Base-by-base conservation (phyloP, 2,888 invertebrate species). In the Unio delphinus region DNA sequence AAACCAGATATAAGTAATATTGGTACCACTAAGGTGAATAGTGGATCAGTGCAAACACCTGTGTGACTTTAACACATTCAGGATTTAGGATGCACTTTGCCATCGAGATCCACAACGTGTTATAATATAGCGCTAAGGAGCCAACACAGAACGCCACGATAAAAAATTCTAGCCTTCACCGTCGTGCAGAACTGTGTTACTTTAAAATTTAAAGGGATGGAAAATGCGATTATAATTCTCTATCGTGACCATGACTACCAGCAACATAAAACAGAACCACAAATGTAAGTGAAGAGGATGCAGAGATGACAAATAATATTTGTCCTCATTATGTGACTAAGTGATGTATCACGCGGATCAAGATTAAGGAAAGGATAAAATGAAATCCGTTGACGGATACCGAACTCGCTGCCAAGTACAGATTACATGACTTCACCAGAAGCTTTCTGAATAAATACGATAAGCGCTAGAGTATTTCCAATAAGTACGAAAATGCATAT, bases 381-480 rank as follows among this genome's bases (percentile, higher is more conserved):
- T 96, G 90, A 82, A 95, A 95, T 0, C 94, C 91, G 0, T 94
- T 94, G 89, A 96, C 96, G 73, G 95, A 94, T 3, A 94, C 89
- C 0, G 95, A 95, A 65, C 96, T 89, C 0, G 94, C 94, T 0
- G 95, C 93, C 77, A 96, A 90, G 87, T 96, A 96, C 79, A 94
- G 93, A 74, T 94, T 94, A 0, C 95, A 95, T 0, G 95, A 95
- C 28, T 94, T 92, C 62, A 93, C 92, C 23, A 93, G 91, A 66
- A 95, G 90, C 75, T 94, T 63, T 91, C 92, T 78, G 93, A 93
- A 85, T 96, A 95, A 0, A 95, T 94, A 76, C 92, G 91, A 0
- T 95, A 92, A 0, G 95, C 94, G 95, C 94, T 0, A 0, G 95
- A 84, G 93, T 90, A 86, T 96, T 96, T 6, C 95, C 96, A 18